Conservation (phyloP, 2,797 vertebrate genomes). For the Centropyge bicolor region DNA sequence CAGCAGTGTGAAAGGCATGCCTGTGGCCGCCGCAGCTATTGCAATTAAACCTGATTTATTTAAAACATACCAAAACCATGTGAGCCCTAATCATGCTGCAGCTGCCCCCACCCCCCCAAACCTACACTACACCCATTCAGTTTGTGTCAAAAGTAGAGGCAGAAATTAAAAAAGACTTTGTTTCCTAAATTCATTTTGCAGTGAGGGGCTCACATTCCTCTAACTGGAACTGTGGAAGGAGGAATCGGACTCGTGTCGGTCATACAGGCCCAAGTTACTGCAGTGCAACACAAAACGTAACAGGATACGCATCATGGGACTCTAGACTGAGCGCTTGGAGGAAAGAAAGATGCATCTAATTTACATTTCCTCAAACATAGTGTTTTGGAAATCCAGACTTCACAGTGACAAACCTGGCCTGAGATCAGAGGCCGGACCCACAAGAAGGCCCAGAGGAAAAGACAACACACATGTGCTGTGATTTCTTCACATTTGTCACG, state of each 20-base stretch:
- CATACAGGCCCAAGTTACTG: slow-evolving; percentile 5
- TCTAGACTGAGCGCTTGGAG: neutral
- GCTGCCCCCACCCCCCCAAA: neutral
- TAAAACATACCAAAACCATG: slow-evolving; percentile 33
- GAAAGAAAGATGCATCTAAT: neutral
- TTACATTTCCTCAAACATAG: neutral
- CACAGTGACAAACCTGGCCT: too few relatives aligned
- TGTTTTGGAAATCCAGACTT: neutral
- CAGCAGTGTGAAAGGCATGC: slow-evolving; percentile 44
- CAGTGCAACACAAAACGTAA: neutral
- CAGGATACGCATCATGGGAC: slow-evolving; percentile 13
- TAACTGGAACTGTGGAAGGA: neutral
- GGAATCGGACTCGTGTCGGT: slow-evolving; percentile 12
- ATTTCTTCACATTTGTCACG: neutral
- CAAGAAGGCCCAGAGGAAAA: neutral
- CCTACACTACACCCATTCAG: slow-evolving; percentile 33
- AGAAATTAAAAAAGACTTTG: slow-evolving; percentile 28
- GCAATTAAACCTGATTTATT: slow-evolving; percentile 52
- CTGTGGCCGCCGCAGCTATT: slow-evolving; percentile 38
- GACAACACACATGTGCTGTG: neutral
- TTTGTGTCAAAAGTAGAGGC: neutral
- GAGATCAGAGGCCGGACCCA: neutral
- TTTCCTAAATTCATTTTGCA: slow-evolving; percentile 19
- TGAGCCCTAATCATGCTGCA: slow-evolving; percentile 9
- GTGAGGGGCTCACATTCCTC: slow-evolving; percentile 35